Evolutionary conservation across 2,888 invertebrate species (phyloP), one percentile per base, ranked within the genome.

Genomic region (Pharmacophagus antenor): DNA sequence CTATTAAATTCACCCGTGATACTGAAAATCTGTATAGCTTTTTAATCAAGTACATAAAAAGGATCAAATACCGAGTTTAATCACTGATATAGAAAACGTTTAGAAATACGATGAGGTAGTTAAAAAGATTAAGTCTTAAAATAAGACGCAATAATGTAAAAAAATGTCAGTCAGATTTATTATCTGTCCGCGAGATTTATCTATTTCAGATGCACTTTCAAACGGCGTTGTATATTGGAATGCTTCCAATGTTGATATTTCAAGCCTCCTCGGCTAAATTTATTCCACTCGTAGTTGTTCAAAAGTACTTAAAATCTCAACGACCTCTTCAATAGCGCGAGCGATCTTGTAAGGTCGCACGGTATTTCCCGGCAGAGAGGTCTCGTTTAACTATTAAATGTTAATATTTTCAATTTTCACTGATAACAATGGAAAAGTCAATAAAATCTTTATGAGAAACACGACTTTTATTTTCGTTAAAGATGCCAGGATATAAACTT

Each of bases 211-310:
- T 23, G 23, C 47, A 23, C 10, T 23, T 23, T n/a, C 23, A n/a
- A 8, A 21, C 12, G 47, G 20, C 47, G 23, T 15, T 23, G 47
- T 20, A 22, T 31, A 55, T 50, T 51, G 50, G 37, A 60, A 51
- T 23, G 41, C n/a, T 37, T 60, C 55, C 55, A 51, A 56, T 47
- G 31, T 47, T 56, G 46, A 56, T 44, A 50, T 46, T 44, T 42
- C 25, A 49, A 54, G 48, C 49, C 42, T 42, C 15, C 46, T 41
- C 50, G 55, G 51, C 20, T 25, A 54, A 46, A 55, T 51, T 51
- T 20, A 55, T 51, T 51, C 25, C 10, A 22, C 44, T 37, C 15
- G 8, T 52, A 27, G 51, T 41, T 23, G 44, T 56, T 59, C 22
- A 50, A 47, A 55, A 46, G 20, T 21, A 25, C 47, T 60, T 31